A percentile compares a stretch with the other conserved stretches of the same genome.
phyloP scores from a whole-genome alignment of 2,888 invertebrate species.

The Lochmaea crataegi region DNA sequence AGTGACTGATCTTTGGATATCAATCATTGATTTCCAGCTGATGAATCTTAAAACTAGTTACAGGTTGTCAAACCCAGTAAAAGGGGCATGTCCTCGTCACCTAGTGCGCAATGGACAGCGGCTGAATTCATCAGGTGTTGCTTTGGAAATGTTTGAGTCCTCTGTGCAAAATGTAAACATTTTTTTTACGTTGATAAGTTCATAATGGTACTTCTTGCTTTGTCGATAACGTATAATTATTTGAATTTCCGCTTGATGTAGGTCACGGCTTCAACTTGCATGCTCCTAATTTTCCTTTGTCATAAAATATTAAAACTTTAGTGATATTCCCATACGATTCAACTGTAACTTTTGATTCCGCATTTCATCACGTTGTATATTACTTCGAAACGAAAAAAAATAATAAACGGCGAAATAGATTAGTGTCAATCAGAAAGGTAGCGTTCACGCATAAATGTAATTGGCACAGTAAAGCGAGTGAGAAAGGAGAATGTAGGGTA shows the following conservation, averaged over 20 bases:
- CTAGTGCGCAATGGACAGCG: too few relatives aligned
- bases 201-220: too few relatives aligned
- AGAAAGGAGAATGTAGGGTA: conserved; percentile 24
- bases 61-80: too few relatives aligned
- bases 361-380: conserved; percentile 8
- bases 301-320: conserved; percentile 17
- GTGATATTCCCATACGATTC: background rate
- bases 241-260: background rate
- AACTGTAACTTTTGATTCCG: conserved; percentile 8
- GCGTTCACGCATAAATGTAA: conserved; percentile 36
- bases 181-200: too few relatives aligned
- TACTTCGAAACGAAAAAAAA: background rate
- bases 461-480: conserved; percentile 17
- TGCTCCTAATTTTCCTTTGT: conserved; percentile 2
- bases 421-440: conserved; percentile 31
- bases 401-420: conserved; percentile 22
- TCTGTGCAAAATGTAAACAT: too few relatives aligned
- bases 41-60: too few relatives aligned
- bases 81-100: too few relatives aligned
- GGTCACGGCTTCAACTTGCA: conserved; percentile 3
- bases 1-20: too few relatives aligned
- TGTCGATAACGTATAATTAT: background rate
- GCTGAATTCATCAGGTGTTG: too few relatives aligned
- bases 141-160: too few relatives aligned
- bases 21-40: too few relatives aligned